phyloP scores from a whole-genome alignment of 1,140 invertebrate species.

The Apolygus lucorum region DNA sequence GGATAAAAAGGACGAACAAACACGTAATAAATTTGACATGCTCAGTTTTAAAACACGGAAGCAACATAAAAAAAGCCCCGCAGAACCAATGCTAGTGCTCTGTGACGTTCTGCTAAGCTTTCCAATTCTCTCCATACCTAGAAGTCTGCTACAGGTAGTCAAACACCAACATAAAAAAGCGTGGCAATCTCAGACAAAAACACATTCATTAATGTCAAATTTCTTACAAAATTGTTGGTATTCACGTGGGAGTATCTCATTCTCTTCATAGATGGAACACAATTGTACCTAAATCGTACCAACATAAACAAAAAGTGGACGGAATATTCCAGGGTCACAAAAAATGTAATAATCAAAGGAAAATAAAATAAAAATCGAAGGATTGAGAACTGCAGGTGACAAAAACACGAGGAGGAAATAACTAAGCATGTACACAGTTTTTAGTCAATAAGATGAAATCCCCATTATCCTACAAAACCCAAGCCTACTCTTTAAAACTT shows the following conservation, averaged over 20 bases:
- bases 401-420: too few relatives aligned
- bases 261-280: constrained; percentile 26
- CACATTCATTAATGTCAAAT: neutral
- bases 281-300: constrained; percentile 23
- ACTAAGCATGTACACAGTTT: too few relatives aligned
- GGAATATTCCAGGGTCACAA: neutral
- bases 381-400: too few relatives aligned
- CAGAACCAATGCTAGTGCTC: constrained; percentile 6
- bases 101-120: neutral
- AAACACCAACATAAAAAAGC: constrained; percentile 9
- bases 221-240: constrained; percentile 26
- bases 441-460: too few relatives aligned
- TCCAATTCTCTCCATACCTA: neutral
- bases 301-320: constrained; percentile 23
- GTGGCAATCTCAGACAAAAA: neutral
- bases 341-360: too few relatives aligned
- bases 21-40: constrained; percentile 25
- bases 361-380: too few relatives aligned
- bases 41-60: constrained; percentile 17
- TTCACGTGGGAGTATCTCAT: constrained; percentile 16
- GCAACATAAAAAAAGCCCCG: neutral
- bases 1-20: constrained; percentile 14
- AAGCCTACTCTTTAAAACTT: too few relatives aligned
- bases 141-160: neutral
- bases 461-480: too few relatives aligned